Conservation (phyloP, 2,113 vertebrate genomes). For the Calonectris borealis region DNA sequence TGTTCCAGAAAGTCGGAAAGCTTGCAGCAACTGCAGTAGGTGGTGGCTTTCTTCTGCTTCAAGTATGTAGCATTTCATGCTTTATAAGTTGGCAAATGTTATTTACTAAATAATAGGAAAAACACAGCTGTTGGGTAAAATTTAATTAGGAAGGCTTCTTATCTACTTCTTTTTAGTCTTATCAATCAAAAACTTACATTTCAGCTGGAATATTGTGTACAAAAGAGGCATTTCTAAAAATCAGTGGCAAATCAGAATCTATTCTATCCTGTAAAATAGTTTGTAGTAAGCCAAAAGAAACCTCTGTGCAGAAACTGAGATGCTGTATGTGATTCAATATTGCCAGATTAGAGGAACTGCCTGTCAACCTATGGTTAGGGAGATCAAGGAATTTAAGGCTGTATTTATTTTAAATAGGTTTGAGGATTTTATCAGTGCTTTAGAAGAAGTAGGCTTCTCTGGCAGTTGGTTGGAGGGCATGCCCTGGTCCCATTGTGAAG, state of each 20-base stretch:
- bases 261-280: not conserved
- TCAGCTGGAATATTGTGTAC: not conserved
- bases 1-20: slow-evolving; percentile 97
- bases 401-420: not conserved
- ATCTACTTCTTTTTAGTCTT: not conserved
- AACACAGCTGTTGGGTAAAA: slow-evolving; percentile 30
- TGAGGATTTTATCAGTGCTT: not conserved
- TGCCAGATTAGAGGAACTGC: not conserved
- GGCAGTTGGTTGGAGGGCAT: not conserved
- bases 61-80: slow-evolving; percentile 78
- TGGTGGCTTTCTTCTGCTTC: slow-evolving; percentile 93
- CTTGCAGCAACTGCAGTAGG: slow-evolving; percentile 94
- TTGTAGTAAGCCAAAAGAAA: not conserved
- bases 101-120: slow-evolving; percentile 53
- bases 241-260: not conserved
- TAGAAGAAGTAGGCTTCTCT: not conserved
- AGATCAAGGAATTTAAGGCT: not conserved
- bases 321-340: not conserved
- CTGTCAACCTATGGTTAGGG: not conserved
- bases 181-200: not conserved
- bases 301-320: not conserved
- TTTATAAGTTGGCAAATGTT: slow-evolving; percentile 57
- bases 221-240: not conserved
- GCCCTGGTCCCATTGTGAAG: not conserved
- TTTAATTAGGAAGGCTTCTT: slow-evolving; percentile 1